Evolutionary conservation across 1,140 invertebrate genomes (phyloP).

Genomic region (Magallana angulata): DNA sequence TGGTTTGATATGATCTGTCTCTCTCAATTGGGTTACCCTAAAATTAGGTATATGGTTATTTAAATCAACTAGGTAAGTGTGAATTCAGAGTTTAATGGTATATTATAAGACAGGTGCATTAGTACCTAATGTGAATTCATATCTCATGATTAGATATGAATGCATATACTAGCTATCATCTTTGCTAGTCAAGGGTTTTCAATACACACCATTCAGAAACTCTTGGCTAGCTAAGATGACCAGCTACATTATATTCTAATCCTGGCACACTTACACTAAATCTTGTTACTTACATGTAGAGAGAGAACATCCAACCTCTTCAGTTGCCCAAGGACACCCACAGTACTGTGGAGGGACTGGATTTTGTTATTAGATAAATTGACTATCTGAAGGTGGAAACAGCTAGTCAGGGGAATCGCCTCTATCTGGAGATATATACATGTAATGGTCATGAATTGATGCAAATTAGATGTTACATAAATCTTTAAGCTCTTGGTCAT

Average conservation of each 20-base stretch:
- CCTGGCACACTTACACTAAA: neutral
- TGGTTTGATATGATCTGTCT: conserved; percentile 67
- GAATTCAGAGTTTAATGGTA: too few relatives aligned
- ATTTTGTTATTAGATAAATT: conserved; percentile 71
- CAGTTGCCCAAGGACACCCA: conserved; percentile 65
- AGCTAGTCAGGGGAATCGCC: conserved; percentile 71
- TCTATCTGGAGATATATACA: conserved; percentile 61
- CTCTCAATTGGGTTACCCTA: conserved; percentile 74
- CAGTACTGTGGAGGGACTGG: conserved; percentile 63
- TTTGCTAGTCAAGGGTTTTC: too few relatives aligned
- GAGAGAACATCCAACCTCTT: conserved; percentile 65
- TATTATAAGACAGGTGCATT: too few relatives aligned
- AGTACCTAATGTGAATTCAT: too few relatives aligned
- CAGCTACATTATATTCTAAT: too few relatives aligned
- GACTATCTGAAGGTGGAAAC: conserved; percentile 68
- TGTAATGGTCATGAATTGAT: too few relatives aligned
- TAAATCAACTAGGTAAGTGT: too few relatives aligned
- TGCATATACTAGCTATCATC: too few relatives aligned
- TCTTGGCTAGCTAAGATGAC: too few relatives aligned
- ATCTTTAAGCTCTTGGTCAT: neutral
- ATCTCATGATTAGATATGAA: too few relatives aligned
- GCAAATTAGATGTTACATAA: neutral
- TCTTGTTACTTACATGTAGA: conserved; percentile 63
- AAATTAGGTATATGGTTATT: neutral
- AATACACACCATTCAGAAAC: too few relatives aligned